Evolutionary conservation across 2,797 vertebrate species (phyloP), one percentile per base, ranked within the genome.

Genomic region (Tenualosa ilisha): DNA sequence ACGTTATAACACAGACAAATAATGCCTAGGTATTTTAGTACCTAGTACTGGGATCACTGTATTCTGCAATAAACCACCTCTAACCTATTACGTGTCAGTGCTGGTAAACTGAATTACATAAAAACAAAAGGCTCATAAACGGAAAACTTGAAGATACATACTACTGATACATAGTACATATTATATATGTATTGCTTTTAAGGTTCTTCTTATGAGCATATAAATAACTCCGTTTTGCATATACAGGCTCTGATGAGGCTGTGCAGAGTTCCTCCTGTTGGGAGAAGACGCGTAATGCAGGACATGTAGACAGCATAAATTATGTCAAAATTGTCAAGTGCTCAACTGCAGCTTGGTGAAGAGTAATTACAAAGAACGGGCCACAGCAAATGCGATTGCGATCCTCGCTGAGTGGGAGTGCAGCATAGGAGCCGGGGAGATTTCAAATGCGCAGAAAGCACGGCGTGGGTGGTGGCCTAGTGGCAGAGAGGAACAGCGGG

Each of bases 381-480:
- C 37, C 20, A 46, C 72, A 72, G 68, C 68, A 46, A 81, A 87
- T 61, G 84, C 95, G 94, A 94, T 94, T 95, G 93, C 93, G 91
- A 91, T 92, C 90, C 86, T 85, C 90, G 89, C 88, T 91, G 93
- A 93, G 95, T 94, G 93, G 95, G 91, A 92, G 91, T 79, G 22
- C 6, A 46, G 72, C 65, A 87, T 82, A 85, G 90, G 91, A 91
- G 91, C 87, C 86, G 90, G 92, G 91, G 93, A 91, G 88, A 92
- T 90, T 89, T 91, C 89, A 89, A 88, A 88, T 86, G 86, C 88
- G 91, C 88, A 90, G 89, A 92, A 89, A 81, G 89, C 89, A 92
- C 92, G 89, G 92, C 90, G 95, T 94, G 93, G 93, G 94, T 88
- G 72, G 95, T 93, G 90, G 92, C 93, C 88, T 92, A 93, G 93